Evolutionary conservation across 2,888 invertebrate species (phyloP).

Genomic region (Drosophila phalerata): DNA sequence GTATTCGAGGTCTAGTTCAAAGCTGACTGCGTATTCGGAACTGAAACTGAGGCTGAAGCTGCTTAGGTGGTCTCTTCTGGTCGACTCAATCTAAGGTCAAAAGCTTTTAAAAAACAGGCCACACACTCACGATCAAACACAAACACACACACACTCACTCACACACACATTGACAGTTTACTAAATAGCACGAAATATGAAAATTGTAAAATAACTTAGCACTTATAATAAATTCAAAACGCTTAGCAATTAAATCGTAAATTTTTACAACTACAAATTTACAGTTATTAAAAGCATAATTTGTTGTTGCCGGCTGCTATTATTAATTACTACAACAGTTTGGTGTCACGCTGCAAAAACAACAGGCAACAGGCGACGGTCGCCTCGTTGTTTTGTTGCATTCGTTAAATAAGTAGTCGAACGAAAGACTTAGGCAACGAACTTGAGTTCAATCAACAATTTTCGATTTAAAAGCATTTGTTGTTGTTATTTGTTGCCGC

Average conservation of each 20-base stretch:
- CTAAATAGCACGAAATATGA: slow-evolving; percentile 32
- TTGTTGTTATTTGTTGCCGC: slow-evolving; percentile 33
- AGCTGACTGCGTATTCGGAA: slow-evolving; percentile 30
- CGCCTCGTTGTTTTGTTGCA: slow-evolving; percentile 34
- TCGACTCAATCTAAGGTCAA: slow-evolving; percentile 45
- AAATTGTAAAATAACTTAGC: slow-evolving; percentile 62
- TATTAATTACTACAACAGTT: slow-evolving; percentile 80
- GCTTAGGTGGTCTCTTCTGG: slow-evolving; percentile 47
- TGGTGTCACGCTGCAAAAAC: slow-evolving; percentile 75
- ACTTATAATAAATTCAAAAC: slow-evolving; percentile 77
- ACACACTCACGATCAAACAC: slow-evolving; percentile 3
- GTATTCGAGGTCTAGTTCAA: slow-evolving; percentile 53
- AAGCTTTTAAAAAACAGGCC: slow-evolving; percentile 29
- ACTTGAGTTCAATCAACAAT: slow-evolving; percentile 79
- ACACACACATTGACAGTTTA: slow-evolving; percentile 11
- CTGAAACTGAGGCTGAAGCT: not conserved
- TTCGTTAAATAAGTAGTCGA: slow-evolving; percentile 68
- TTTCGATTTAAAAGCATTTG: slow-evolving; percentile 76
- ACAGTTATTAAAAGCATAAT: slow-evolving; percentile 81
- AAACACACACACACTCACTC: not conserved
- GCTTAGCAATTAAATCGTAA: slow-evolving; percentile 79
- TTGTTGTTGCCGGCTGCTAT: slow-evolving; percentile 76
- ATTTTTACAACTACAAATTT: slow-evolving; percentile 81
- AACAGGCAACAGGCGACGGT: slow-evolving; percentile 36
- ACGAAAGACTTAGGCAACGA: slow-evolving; percentile 77